Evolutionary conservation across 1,140 invertebrate species (phyloP).

Genomic region (Trichonephila inaurata): DNA sequence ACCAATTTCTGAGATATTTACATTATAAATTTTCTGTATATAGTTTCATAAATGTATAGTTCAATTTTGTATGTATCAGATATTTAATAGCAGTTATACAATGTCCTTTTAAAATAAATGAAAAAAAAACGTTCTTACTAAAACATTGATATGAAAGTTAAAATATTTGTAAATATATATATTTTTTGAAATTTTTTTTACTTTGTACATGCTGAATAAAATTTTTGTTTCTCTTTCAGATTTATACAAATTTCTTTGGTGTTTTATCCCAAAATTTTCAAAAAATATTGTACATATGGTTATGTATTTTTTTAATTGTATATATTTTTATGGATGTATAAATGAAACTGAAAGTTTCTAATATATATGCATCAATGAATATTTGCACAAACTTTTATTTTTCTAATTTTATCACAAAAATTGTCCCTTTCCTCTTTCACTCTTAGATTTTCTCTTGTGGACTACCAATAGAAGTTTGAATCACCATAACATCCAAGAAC

Average conservation of each 20-base stretch:
- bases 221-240: not conserved
- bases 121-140: no score
- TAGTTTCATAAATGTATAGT: no score
- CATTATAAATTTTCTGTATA: no score
- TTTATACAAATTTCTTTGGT: not conserved
- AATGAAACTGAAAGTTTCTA: conserved; percentile 20
- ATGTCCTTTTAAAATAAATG: no score
- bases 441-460: not conserved
- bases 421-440: not conserved
- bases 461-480: conserved; percentile 31
- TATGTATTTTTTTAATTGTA: conserved; percentile 26
- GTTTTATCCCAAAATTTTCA: not conserved
- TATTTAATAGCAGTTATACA: no score
- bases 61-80: no score
- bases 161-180: no score
- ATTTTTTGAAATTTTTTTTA: no score
- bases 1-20: no score
- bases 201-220: no score
- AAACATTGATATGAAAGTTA: no score
- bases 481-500: not conserved
- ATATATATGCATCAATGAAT: conserved; percentile 20
- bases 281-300: conserved; percentile 26
- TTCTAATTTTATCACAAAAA: conserved; percentile 9
- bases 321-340: conserved; percentile 42
- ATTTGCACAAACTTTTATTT: not conserved